Evolutionary conservation across 2,113 vertebrate species (phyloP).

Genomic region (Pungitius pungitius): DNA sequence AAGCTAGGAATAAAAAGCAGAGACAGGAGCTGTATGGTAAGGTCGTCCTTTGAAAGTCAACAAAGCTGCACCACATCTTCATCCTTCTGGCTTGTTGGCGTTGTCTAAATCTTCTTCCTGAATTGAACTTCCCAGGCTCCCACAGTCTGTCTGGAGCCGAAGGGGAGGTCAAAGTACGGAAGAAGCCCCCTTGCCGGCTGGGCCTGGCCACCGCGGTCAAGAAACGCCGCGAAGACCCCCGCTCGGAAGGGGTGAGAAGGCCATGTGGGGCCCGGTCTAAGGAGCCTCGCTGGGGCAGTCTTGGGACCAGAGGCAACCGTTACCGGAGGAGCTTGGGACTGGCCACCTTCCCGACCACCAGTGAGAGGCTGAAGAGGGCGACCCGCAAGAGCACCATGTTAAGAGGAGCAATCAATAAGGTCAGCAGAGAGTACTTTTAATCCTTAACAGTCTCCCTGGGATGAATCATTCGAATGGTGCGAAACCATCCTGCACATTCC

Average conservation of each 20-base stretch:
- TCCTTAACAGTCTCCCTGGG: neutral
- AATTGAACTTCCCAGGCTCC: slow-evolving; percentile 80
- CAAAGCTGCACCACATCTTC: slow-evolving; percentile 37
- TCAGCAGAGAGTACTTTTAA: slow-evolving; percentile 32
- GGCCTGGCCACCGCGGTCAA: slow-evolving; percentile 63
- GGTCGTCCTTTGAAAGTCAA: slow-evolving; percentile 52
- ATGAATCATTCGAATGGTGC: neutral
- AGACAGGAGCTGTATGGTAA: slow-evolving; percentile 92
- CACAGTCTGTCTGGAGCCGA: slow-evolving; percentile 77
- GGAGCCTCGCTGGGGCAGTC: slow-evolving; percentile 72
- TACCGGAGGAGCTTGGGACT: slow-evolving; percentile 77
- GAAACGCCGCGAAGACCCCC: slow-evolving; percentile 65
- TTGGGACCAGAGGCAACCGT: slow-evolving; percentile 68
- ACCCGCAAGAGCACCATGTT: slow-evolving; percentile 86
- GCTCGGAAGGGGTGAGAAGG: slow-evolving; percentile 76
- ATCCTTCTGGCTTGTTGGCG: slow-evolving; percentile 43
- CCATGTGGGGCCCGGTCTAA: slow-evolving; percentile 77
- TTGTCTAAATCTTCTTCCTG: slow-evolving; percentile 59
- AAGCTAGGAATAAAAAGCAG: slow-evolving; percentile 96
- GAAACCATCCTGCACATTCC: neutral
- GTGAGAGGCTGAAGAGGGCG: slow-evolving; percentile 88
- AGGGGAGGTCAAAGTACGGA: slow-evolving; percentile 92
- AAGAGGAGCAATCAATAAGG: slow-evolving; percentile 77
- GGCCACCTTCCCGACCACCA: slow-evolving; percentile 80
- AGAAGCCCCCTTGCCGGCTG: slow-evolving; percentile 75